Evolutionary conservation across 2,888 invertebrate species (phyloP).

Genomic region (Hyposoter didymator): DNA sequence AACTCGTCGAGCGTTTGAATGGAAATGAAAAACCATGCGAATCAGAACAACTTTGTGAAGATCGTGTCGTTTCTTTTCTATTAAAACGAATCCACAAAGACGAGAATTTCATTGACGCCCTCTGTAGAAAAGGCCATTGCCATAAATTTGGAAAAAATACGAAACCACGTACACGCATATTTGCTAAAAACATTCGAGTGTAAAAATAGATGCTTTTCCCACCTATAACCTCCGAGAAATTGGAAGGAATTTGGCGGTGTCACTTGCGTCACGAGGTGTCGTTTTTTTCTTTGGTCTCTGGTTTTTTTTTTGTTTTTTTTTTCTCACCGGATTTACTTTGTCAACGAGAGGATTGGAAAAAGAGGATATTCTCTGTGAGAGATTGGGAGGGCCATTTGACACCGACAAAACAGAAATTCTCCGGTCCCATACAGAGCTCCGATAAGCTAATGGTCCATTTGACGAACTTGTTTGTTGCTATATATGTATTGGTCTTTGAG

Average conservation of each 20-base stretch:
- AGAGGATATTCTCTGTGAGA: slow-evolving; percentile 41
- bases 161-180: not conserved
- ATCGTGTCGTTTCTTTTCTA: not conserved
- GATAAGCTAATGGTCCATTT: slow-evolving; percentile 71
- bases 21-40: not conserved
- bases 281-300: not conserved
- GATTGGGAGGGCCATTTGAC: slow-evolving; percentile 49
- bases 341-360: slow-evolving; percentile 39
- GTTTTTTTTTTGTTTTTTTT: not conserved
- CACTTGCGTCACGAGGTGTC: not conserved
- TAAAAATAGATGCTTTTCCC: slow-evolving; percentile 7
- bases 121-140: not conserved
- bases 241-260: not conserved
- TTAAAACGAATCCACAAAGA: not conserved
- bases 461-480: slow-evolving; percentile 53
- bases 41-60: not conserved
- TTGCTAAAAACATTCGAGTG: not conserved
- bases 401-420: slow-evolving; percentile 52
- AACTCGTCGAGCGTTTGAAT: not conserved
- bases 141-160: not conserved
- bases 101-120: not conserved
- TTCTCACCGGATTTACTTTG: slow-evolving; percentile 22
- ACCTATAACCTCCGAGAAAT: slow-evolving; percentile 8
- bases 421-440: slow-evolving; percentile 49
- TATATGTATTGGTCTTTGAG: slow-evolving; percentile 3